Percentiles rank a stretch among this genome's conserved stretches.
Conservation (phyloP, 1,140 invertebrate genomes). For the Sycophaga agraensis region DNA sequence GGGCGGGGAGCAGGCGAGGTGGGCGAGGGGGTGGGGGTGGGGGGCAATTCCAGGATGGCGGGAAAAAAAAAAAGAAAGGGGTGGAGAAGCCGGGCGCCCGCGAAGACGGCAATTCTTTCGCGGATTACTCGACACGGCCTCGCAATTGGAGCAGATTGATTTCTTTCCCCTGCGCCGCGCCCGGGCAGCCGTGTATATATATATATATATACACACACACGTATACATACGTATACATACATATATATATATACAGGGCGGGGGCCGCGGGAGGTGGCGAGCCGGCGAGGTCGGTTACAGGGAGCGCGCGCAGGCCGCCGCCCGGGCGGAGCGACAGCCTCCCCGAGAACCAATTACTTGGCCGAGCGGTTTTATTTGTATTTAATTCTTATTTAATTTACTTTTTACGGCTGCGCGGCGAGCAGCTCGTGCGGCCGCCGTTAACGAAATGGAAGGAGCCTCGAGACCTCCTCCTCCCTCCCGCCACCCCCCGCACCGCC, state of each 20-base stretch:
- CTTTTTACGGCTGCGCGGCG: conserved; percentile 47
- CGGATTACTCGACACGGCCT: conserved; percentile 43
- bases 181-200: too few species aligned
- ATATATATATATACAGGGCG: too few species aligned
- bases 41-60: too few species aligned
- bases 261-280: conserved; percentile 2
- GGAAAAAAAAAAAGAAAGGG: neutral
- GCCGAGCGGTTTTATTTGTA: conserved; percentile 57
- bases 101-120: conserved; percentile 43
- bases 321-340: too few species aligned
- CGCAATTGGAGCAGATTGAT: conserved; percentile 46
- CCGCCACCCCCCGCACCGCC: too few species aligned
- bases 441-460: conserved; percentile 49
- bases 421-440: conserved; percentile 33
- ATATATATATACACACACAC: too few species aligned
- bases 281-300: conserved; percentile 6
- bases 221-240: too few species aligned
- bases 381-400: conserved; percentile 60
- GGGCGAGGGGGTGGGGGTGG: too few species aligned
- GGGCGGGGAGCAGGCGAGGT: too few species aligned
- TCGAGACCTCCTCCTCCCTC: too few species aligned
- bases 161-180: conserved; percentile 6
- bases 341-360: conserved; percentile 54
- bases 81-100: neutral
- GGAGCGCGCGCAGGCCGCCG: conserved; percentile 29